phyloP scores from a whole-genome alignment of 2,888 invertebrate species.

The Amblyteles armatorius region DNA sequence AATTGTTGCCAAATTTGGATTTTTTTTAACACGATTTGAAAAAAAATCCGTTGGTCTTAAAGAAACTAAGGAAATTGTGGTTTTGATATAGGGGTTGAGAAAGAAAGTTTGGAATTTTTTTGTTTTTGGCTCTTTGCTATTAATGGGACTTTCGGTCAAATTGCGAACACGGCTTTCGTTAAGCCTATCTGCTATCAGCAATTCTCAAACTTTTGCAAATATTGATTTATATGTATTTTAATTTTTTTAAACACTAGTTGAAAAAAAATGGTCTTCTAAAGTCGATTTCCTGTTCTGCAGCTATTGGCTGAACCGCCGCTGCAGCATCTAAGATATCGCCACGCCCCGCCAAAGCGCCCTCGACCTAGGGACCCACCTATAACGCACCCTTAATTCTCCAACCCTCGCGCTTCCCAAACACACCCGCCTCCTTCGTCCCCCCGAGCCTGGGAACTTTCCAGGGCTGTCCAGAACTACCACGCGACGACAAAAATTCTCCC shows the following conservation, averaged over 20 bases:
- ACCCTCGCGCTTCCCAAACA: constrained; percentile 67
- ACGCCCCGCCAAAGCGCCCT: constrained; percentile 78
- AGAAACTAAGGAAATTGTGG: no score
- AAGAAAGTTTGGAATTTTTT: no score
- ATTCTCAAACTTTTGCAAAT: neutral
- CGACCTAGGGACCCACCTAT: constrained; percentile 79
- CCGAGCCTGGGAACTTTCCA: constrained; percentile 67
- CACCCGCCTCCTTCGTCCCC: constrained; percentile 68
- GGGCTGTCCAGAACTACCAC: constrained; percentile 65
- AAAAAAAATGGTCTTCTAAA: neutral
- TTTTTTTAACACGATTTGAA: neutral
- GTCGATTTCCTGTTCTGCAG: neutral
- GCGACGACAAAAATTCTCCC: constrained; percentile 65
- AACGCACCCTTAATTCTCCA: constrained; percentile 71
- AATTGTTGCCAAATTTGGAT: no score
- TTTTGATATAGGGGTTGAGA: no score
- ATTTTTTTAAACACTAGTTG: no score
- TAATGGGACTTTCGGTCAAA: no score
- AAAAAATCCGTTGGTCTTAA: neutral
- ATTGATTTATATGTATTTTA: no score
- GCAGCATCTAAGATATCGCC: constrained; percentile 77
- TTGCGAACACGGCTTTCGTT: no score
- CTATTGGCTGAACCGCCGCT: constrained; percentile 20
- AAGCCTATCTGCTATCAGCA: neutral
- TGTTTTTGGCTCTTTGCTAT: no score